Base-by-base conservation (phyloP, 2,113 vertebrate species). In the Helogale parvula region DNA sequence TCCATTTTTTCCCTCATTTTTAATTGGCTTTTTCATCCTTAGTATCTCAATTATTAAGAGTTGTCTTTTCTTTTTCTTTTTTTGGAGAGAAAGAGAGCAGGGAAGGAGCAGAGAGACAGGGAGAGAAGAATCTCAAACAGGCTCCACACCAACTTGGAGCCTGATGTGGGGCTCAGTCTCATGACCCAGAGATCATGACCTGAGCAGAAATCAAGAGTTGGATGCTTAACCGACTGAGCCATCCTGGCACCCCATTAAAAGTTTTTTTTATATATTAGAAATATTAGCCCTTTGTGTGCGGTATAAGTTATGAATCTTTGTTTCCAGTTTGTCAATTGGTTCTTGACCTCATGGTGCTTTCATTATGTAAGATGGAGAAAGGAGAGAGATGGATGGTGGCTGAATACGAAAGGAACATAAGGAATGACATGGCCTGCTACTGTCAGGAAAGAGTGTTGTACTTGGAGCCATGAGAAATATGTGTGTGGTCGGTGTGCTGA, bases 381-480 rank as follows among this genome's bases (percentile, higher is more conserved):
- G 27, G 2, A 23, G 14, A 60, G 5, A 11, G 10, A 29, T 25
- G 21, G 16, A 2, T 47, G 12, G 27, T 52, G 29, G 52, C 35
- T 81, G 29, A 69, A 45, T 11, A 33, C 14, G 31, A 84, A 82
- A 17, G 83, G 10, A 82, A 80, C 60, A 65, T 45, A 16, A 93
- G 31, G 66, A 95, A 76, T 85, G 88, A 5, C 45, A 16, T 0
- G 29, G 63, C 15, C 33, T 96, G 25, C n/a, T 71, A 1, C 85
- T 71, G 45, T 31, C 33, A 66, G 41, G 47, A 50, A 66, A 82
- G 19, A 76, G 31, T 66, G 54, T 63, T 84, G 57, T 74, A 60
- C 93, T 98, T 92, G 74, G 84, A 97, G 79, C 65, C 31, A 54
- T 68, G 81, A 96, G 84, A 97, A 96, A 66, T 63, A 54, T 15